These are phyloP conservation scores for Mirza zaza DNA, from an alignment of 2,113 vertebrate species.

Conservation along the genomic window DNA sequence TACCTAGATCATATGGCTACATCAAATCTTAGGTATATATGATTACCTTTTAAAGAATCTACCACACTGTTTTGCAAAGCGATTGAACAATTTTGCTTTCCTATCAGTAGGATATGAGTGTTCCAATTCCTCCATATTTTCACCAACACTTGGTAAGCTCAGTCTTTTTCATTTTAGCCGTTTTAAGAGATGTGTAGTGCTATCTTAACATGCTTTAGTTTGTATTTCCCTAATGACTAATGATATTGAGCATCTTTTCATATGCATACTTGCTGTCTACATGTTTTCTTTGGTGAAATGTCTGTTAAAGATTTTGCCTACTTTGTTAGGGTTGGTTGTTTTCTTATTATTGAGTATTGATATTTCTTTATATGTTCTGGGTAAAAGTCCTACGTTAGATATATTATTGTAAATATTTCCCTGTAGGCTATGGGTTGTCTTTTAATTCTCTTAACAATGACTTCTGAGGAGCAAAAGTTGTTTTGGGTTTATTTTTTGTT, in stretches of 20 bases:
- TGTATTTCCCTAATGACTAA: background rate
- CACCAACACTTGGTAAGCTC: background rate
- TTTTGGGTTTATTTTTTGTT: background rate
- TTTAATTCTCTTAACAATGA: background rate
- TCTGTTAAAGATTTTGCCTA: background rate
- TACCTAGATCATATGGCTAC: background rate
- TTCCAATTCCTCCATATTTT: background rate
- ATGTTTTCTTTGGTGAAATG: background rate
- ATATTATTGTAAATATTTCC: background rate
- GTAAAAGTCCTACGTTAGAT: background rate
- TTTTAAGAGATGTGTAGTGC: background rate
- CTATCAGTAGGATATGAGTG: background rate
- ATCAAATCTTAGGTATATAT: background rate
- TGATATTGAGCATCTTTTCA: background rate
- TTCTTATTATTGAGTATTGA: background rate
- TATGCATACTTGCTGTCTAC: background rate
- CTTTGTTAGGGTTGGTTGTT: background rate
- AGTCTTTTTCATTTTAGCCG: background rate
- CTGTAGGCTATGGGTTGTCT: background rate
- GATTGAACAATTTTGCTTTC: background rate
- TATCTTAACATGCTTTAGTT: background rate
- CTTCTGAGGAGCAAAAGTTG: background rate
- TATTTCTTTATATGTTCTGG: background rate
- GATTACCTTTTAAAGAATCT: background rate
- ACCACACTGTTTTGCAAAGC: background rate